Base-by-base conservation (phyloP, 2,113 vertebrate genomes). In the Ciconia boyciana region DNA sequence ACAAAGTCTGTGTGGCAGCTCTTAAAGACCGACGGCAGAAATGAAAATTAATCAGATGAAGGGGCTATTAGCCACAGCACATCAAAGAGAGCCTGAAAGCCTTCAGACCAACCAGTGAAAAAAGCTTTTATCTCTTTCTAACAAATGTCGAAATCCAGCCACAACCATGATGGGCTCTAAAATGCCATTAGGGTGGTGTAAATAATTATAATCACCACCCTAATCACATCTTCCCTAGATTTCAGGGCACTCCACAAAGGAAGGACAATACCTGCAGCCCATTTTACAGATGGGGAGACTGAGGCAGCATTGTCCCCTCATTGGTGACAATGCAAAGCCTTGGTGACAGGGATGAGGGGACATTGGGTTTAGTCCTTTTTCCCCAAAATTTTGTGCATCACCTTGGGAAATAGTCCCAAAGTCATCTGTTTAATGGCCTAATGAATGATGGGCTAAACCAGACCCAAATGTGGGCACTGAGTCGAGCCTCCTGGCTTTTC, bases 1-100 rank as follows among this genome's bases (percentile, higher is more conserved):
- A 97, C 87, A 96, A 96, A 96, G 86, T 93, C 94, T 21, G 87
- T 29, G 58, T 36, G n/a, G 88, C 78, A 74, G 96, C 77, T 90
- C 89, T 39, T 76, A 81, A 89, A 97, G 94, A 74, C 51, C 25
- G 6, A 43, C 18, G 21, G 91, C 84, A 86, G 75, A 89, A 93
- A 89, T 32, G 71, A 76, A 48, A 94, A 96, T 94, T 70, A 96
- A 93, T 96, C 95, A 91, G 93, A 57, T 77, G 68, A 72, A 83
- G 70, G 81, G 96, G 70, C 62, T 90, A 2, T 90, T 96, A 93
- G 83, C 86, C 89, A 62, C 46, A 62, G 62, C 84, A 46, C 71
- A 58, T 79, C 75, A 81, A 82, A 92, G 83, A 82, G 48, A 89
- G 52, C 91, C 43, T 31, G 24, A 87, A 96, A 93, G 52, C 62